Evolutionary conservation across 2,797 vertebrate genomes (phyloP), one percentile per base, ranked within the genome.

Genomic region (Distichodus sexfasciatus): DNA sequence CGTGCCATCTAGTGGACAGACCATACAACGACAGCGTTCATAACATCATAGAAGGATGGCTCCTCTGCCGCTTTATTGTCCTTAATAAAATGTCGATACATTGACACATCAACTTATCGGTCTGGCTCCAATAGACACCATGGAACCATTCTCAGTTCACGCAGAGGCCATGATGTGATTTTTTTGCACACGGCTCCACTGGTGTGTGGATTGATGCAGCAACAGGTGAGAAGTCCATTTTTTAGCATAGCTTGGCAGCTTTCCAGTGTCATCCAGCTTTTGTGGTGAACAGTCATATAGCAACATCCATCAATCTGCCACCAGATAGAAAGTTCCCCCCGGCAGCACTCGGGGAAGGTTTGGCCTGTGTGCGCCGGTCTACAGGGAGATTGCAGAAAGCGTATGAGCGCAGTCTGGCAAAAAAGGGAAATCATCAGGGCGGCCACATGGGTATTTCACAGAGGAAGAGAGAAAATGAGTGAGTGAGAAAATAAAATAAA

Each of bases 291-390:
- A 47, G 38, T 5, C 23, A 57, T 62, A 58, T 54, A n/a, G 58
- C 58, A 47, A 14, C 21, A 74, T 74, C 41, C 71, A 80, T 74
- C 53, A 9, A 44, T 77, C 55, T 15, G 47, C 57, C 66, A 31
- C 12, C 40, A 36, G 14, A 58, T 21, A 19, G 36, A 44, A 46
- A 6, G 14, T 48, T 48, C 47, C 46, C 73, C 33, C 38, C 14
- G 23, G 36, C 50, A 21, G 17, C 11, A 11, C 28, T 36, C 24
- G 4, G 36, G 4, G 47, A 35, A 14, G 46, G 17, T 24, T 28
- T 26, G 28, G 53, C 40, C 38, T 5, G 41, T 10, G 29, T 9
- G 43, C 5, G 17, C 19, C 17, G 7, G 17, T n/a, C 8, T 10
- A 8, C 8, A 21, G 4, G 11, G 1, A 33, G 55, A 1, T n/a